Percentiles rank a stretch among this genome's conserved stretches.
These are phyloP conservation scores for Umimayanthus kanabou DNA, from an alignment of 92 coral and sea anemone species.

Conservation along the genomic window DNA sequence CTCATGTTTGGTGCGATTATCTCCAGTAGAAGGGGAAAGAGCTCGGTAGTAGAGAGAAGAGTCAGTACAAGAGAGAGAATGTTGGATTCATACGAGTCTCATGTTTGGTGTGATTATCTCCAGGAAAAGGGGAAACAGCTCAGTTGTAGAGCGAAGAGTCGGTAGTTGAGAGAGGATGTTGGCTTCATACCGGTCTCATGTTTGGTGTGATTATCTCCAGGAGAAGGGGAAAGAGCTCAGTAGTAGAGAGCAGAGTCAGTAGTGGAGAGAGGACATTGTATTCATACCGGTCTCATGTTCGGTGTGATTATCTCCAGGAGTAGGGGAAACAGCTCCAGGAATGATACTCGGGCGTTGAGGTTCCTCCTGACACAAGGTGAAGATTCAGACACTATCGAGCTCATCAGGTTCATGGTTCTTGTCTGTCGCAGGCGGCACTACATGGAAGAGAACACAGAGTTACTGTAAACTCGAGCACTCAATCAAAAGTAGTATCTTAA, in stretches of 20 bases:
- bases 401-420: constrained; percentile 68
- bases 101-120: constrained; percentile 77
- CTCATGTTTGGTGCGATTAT: constrained; percentile 88
- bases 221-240: constrained; percentile 75
- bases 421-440: constrained; percentile 75
- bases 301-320: constrained; percentile 89
- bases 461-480: not conserved
- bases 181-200: constrained; percentile 74
- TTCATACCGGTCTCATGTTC: constrained; percentile 83
- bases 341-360: constrained; percentile 62
- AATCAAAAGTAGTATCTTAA: too few relatives aligned
- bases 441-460: not conserved
- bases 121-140: too few relatives aligned
- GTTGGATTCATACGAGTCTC: constrained; percentile 69
- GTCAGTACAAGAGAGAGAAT: not conserved
- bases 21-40: constrained; percentile 82
- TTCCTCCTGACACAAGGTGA: constrained; percentile 76
- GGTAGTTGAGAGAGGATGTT: not conserved
- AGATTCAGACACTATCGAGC: constrained; percentile 72
- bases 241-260: not conserved
- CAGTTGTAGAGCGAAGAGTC: too few relatives aligned
- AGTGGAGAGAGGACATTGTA: not conserved
- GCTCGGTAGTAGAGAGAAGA: too few relatives aligned
- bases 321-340: constrained; percentile 80
- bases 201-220: constrained; percentile 87